Conservation (phyloP, 2,797 vertebrate genomes). For the Netta rufina region DNA sequence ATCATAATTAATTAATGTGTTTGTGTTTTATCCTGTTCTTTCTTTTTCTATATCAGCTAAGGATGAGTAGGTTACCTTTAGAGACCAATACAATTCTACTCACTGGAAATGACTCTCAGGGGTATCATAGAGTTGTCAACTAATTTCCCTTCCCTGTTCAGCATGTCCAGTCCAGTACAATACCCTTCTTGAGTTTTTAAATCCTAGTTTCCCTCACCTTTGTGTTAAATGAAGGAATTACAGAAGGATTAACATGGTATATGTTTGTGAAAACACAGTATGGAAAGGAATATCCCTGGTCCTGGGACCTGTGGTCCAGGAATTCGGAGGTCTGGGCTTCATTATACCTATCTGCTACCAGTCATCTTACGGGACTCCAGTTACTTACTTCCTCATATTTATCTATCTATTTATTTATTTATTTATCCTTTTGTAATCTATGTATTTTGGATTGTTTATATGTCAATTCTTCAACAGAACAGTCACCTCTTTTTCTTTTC, state of each 20-base stretch:
- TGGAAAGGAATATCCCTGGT: background rate
- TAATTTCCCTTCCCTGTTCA: background rate
- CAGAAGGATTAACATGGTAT: background rate
- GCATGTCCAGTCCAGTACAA: background rate
- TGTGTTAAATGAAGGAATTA: background rate
- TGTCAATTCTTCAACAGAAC: background rate
- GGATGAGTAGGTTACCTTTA: background rate
- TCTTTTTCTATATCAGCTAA: background rate
- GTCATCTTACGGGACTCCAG: background rate
- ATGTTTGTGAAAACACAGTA: background rate
- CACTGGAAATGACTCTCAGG: background rate
- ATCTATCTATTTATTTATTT: background rate
- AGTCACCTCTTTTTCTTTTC: background rate
- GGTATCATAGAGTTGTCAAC: background rate
- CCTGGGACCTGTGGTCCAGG: background rate
- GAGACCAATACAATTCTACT: background rate
- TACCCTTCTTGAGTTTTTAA: background rate
- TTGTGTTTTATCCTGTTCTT: background rate
- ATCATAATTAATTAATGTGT: background rate
- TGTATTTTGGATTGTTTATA: background rate
- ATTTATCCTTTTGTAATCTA: background rate
- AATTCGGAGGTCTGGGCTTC: background rate
- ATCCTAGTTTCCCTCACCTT: background rate
- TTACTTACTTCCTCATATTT: background rate
- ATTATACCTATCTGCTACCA: background rate